Percentiles rank a stretch among this genome's conserved stretches.
Evolutionary conservation across 37 sponge, comb jelly and placozoan species (phyloP).

Genomic region (Beroe forskalii): DNA sequence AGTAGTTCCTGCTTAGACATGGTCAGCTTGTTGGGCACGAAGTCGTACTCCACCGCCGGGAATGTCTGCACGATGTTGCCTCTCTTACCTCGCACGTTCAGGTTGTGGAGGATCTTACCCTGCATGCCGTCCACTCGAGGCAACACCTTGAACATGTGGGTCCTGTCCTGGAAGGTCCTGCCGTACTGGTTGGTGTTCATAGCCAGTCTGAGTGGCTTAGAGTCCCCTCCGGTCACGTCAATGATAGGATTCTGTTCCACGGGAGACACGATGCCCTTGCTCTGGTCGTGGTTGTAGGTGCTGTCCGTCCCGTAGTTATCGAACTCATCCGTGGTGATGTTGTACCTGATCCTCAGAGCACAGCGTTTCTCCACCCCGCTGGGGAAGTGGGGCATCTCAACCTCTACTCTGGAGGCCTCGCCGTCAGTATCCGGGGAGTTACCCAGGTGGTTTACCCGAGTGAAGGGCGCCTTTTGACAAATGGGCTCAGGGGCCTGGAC

Average conservation of each 20-base stretch:
- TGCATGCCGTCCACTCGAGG: not conserved
- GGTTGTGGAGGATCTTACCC: constrained; percentile 75
- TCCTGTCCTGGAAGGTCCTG: constrained; percentile 94
- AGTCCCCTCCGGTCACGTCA: constrained; percentile 80
- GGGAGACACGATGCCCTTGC: constrained; percentile 78
- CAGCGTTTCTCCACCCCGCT: constrained; percentile 67
- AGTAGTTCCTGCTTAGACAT: constrained; percentile 70
- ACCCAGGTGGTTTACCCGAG: not conserved
- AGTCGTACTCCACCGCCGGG: constrained; percentile 97
- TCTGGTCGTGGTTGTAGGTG: constrained; percentile 74
- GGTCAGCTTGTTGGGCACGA: constrained; percentile 84
- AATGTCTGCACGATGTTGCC: constrained; percentile 94
- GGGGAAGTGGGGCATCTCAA: constrained; percentile 79
- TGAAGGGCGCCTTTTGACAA: not conserved
- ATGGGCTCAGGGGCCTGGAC: constrained; percentile 18
- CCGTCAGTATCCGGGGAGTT: not conserved
- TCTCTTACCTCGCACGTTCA: constrained; percentile 96
- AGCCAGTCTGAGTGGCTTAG: constrained; percentile 79
- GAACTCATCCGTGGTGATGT: constrained; percentile 98
- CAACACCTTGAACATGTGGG: constrained; percentile 12
- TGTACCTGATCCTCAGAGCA: constrained; percentile 71
- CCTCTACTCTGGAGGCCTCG: not conserved
- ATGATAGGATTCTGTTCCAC: constrained; percentile 88
- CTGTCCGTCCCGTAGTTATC: constrained; percentile 83
- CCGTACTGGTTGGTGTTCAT: constrained; percentile 97